These are phyloP conservation scores for Noturus placidus DNA, from an alignment of 2,113 vertebrate genomes.

Conservation along the genomic window DNA sequence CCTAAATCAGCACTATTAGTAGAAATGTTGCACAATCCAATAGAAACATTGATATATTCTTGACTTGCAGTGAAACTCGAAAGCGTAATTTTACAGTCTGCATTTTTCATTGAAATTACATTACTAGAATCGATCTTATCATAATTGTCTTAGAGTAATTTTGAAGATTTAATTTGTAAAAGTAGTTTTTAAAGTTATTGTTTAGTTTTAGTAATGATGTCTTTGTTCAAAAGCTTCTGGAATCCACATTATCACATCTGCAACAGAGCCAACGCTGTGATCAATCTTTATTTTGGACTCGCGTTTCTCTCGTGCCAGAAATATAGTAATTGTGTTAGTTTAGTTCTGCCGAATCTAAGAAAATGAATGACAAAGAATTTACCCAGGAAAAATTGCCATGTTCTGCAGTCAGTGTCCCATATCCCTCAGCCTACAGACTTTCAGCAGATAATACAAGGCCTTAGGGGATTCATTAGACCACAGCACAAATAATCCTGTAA, in stretches of 20 bases:
- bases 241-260: constrained; percentile 30
- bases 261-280: constrained; percentile 29
- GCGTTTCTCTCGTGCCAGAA: constrained; percentile 46
- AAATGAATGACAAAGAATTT: constrained; percentile 64
- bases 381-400: constrained; percentile 60
- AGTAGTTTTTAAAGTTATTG: constrained; percentile 24
- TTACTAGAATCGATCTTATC: background rate
- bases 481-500: constrained; percentile 25
- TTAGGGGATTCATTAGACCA: constrained; percentile 23
- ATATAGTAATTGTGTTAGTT: constrained; percentile 60
- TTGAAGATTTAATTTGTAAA: background rate
- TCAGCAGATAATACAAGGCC: constrained; percentile 19
- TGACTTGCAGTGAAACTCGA: constrained; percentile 20
- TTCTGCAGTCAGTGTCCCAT: constrained; percentile 70
- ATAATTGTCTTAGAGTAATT: constrained; percentile 41
- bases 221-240: constrained; percentile 20
- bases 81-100: constrained; percentile 42
- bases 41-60: constrained; percentile 45
- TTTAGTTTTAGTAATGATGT: background rate
- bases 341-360: constrained; percentile 60
- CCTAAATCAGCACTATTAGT: background rate
- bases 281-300: constrained; percentile 53
- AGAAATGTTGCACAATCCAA: constrained; percentile 39
- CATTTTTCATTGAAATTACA: constrained; percentile 11
- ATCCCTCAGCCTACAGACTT: constrained; percentile 57